Base-by-base conservation (phyloP, 2,797 vertebrate species). In the Saxicola maurus region DNA sequence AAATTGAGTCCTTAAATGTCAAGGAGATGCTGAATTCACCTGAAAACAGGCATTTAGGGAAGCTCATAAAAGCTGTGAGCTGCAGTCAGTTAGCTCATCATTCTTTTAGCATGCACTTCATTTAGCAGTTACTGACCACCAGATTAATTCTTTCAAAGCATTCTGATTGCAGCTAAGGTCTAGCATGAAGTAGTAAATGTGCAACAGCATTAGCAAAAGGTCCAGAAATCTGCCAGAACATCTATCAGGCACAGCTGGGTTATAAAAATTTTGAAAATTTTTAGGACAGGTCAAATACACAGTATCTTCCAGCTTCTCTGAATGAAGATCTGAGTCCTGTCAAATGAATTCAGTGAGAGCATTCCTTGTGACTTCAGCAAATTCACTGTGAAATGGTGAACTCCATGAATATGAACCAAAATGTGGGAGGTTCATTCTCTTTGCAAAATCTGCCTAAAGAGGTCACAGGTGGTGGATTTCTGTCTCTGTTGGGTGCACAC, bases 1-100 rank as follows among this genome's bases (percentile, higher is more conserved):
- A 96, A 95, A 95, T 89, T n/a, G 81, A 94, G 83, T 92, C 80
- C 55, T 94, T 93, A 96, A 94, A 96, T 95, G 92, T 93, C 96
- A 96, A 76, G 79, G 92, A 94, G 87, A 95, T 89, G 86, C 83
- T 94, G 94, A 94, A 96, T 93, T 84, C 75, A 90, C 90, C 94
- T 91, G 88, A 78, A 94, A 94, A 92, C 82, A 80, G 89, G 82
- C 90, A 88, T 95, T 93, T 81, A 90, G 91, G 87, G 66, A 86
- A 95, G 92, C 65, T 93, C 71, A 73, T 73, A 94, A 88, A 92
- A 80, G 75, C 57, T 82, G 74, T 79, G 69, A 79, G 87, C 73
- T 85, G 64, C 18, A 69, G 82, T 91, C 76, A 85, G 67, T 90
- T 85, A 82, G 79, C 49, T 69, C 67, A 81, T 93, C 59, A 64